phyloP scores from a whole-genome alignment of 2,797 vertebrate species.

The Leptodactylus fallax region DNA sequence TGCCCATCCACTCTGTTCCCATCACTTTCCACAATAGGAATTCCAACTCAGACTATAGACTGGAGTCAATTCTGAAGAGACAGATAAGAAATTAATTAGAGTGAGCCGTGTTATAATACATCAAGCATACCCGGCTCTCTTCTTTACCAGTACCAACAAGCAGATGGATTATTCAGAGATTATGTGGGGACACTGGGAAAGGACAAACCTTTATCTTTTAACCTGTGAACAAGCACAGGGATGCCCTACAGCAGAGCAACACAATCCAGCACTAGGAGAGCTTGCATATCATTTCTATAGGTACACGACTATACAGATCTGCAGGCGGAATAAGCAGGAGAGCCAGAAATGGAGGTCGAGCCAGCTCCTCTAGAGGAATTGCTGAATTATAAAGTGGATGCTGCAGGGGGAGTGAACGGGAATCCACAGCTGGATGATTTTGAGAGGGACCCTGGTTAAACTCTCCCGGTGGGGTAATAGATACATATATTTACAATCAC shows the following conservation, averaged over 20 bases:
- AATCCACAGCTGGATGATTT: neutral
- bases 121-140: constrained; percentile 13
- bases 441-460: neutral
- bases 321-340: constrained; percentile 3
- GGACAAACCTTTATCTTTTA: constrained; percentile 10
- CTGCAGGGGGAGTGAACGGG: neutral
- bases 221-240: constrained; percentile 17
- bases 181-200: neutral
- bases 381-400: neutral
- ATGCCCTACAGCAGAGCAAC: neutral
- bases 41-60: neutral
- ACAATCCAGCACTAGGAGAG: neutral
- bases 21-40: neutral
- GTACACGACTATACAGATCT: constrained; percentile 15
- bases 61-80: constrained; percentile 13
- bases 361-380: neutral
- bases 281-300: constrained; percentile 25
- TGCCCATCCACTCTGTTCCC: neutral
- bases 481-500: neutral
- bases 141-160: constrained; percentile 9
- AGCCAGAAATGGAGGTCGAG: constrained; percentile 19
- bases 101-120: constrained; percentile 16
- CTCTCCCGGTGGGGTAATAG: neutral
- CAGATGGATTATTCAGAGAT: constrained; percentile 19
- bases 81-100: constrained; percentile 46